Base-by-base conservation (phyloP, 2,888 invertebrate species). In the Rhamnusium bicolor region DNA sequence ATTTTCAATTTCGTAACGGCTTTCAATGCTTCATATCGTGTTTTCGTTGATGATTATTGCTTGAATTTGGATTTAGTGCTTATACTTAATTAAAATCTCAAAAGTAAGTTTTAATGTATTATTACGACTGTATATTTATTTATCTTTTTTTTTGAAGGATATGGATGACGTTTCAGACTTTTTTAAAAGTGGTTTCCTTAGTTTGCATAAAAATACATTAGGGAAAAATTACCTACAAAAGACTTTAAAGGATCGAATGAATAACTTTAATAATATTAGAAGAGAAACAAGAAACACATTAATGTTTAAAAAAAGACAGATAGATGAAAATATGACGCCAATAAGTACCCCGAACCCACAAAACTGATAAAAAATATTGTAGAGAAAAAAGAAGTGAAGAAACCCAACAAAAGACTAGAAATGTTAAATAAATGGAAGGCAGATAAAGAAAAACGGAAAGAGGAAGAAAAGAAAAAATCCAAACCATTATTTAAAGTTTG, bases 401-500 rank as follows among this genome's bases (percentile, higher is more conserved):
- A 46, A 27, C 32, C 69, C 16, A 72, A 69, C 27, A 79, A 78
- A 51, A 71, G 84, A 60, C 65, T 79, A n/a, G 83, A 84, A 67
- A 76, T 81, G 75, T 73, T 86, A 7, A 69, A 75, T 6, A 79
- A 84, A 72, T 87, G 86, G 85, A 85, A 85, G 69, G 78, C 76
- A 24, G 82, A 86, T 19, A 85, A 81, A 66, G 76, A 80, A 14
- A 79, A 82, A 51, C 69, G 72, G 5, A 82, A 82, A 61, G 68
- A 80, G 56, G 72, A 79, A 51, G 76, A 75, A 19, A 77, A 75
- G 61, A 81, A 80, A 51, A 82, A 80, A 47, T n/a, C 71, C 0
- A 86, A 86, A 65, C 87, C 86, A 0, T 18, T 84, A 2, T 87
- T 87, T 74, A 86, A 85, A 77, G 85, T 86, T 4, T 79, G 62